These are phyloP conservation scores for Brienomyrus longianalis DNA, from an alignment of 2,113 vertebrate species.

Conservation along the genomic window DNA sequence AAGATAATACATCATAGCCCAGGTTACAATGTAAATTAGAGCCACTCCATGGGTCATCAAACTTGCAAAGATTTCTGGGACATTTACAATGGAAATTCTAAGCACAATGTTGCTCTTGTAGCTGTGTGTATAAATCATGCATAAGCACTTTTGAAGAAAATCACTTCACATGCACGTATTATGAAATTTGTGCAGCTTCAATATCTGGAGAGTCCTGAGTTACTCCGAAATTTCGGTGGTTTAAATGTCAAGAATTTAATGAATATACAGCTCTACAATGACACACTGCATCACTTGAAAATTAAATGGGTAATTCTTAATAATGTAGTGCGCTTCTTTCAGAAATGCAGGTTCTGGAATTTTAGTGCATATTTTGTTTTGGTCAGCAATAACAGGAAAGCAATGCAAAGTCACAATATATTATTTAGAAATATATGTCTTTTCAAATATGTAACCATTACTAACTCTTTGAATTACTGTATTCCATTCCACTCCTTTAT, in stretches of 20 bases:
- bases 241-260: conserved; percentile 5
- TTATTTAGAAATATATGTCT: background rate
- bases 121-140: background rate
- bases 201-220: background rate
- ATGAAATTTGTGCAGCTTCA: background rate
- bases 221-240: background rate
- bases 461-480: background rate
- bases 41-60: background rate
- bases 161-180: background rate
- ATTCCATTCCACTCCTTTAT: background rate
- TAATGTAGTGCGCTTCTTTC: background rate
- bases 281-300: background rate
- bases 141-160: background rate
- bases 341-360: background rate
- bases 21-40: background rate
- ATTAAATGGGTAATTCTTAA: background rate
- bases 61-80: background rate
- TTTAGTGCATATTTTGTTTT: background rate
- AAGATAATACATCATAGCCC: background rate
- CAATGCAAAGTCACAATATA: background rate
- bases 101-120: background rate
- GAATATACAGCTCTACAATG: background rate
- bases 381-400: background rate
- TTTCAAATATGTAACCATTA: background rate
- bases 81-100: background rate